phyloP scores from a whole-genome alignment of 2,797 vertebrate species.

The Enteromius viviparus region DNA sequence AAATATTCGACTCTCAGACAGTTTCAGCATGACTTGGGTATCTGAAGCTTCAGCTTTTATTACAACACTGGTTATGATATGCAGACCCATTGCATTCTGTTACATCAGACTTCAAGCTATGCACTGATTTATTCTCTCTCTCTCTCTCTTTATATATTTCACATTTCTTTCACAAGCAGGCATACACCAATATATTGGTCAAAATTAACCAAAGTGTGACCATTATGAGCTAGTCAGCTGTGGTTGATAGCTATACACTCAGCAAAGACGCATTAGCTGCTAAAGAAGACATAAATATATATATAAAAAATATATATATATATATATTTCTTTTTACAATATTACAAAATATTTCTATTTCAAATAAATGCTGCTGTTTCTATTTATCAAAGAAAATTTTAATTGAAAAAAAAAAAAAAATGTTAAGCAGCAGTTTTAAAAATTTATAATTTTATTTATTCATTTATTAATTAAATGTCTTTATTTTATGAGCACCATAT shows the following conservation, averaged over 20 bases:
- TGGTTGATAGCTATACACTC: background rate
- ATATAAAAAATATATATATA: no score
- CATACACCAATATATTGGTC: background rate
- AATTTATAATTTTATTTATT: background rate
- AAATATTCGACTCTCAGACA: background rate
- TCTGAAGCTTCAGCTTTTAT: background rate
- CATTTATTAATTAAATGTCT: no score
- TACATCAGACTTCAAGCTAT: slow-evolving; percentile 5
- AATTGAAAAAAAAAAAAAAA: background rate
- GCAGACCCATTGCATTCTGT: background rate
- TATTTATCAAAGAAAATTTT: background rate
- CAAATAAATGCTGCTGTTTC: background rate
- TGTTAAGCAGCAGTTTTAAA: background rate
- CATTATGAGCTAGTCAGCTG: background rate
- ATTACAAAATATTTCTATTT: background rate
- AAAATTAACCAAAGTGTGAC: background rate
- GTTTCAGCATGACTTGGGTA: background rate
- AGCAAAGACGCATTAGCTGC: background rate
- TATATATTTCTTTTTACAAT: no score
- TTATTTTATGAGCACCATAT: background rate
- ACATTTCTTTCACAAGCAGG: background rate
- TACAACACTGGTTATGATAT: slow-evolving; percentile 7
- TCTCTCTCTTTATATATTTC: no score
- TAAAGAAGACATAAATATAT: background rate
- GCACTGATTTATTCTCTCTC: background rate